Base-by-base conservation (phyloP, 2,888 invertebrate species). In the Cephonodes hylas region DNA sequence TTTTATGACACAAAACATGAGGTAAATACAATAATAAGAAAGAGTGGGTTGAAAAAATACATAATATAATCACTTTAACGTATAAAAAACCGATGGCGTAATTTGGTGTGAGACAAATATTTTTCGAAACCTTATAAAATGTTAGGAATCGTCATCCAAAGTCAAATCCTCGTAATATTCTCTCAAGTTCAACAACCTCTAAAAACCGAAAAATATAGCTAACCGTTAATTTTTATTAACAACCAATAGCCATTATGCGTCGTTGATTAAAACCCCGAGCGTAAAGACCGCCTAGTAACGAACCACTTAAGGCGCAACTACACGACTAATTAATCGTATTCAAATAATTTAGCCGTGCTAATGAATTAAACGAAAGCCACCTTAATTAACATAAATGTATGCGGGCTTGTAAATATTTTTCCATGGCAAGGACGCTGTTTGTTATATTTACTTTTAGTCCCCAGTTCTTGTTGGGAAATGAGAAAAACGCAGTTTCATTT, bases 271-370 rank as follows among this genome's bases (percentile, higher is more conserved):
- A 31, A n/a, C 31, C 13, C 31, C 20, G 20, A 6, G 15, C 45
- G 34, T 13, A 23, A 10, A 38, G 20, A 34, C 31, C 2, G 46
- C 15, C 25, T 18, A 34, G 22, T 59, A 59, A 60, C 59, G 46
- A 60, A 61, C 44, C 44, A 44, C 45, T 60, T 48, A 61, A 34
- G 44, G 56, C 58, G 60, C 63, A 67, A 64, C 64, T 63, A 66
- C 66, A 66, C 67, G 68, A 71, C 71, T 75, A 76, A 76, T 76
- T 74, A 69, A 67, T 62, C 48, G 18, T 68, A 70, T 72, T 70
- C 58, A 75, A 73, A 71, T 68, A 70, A 42, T 45, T 57, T 27
- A 46, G 25, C 59, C 63, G 59, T 67, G 63, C 61, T 65, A 66
- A 69, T 63, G 67, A 68, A 64, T 63, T 57, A 44, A 61, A 61